Percentiles rank a stretch among this genome's conserved stretches.
These are phyloP conservation scores for Pollachius pollachius DNA, from an alignment of 2,113 vertebrate genomes.

Conservation along the genomic window DNA sequence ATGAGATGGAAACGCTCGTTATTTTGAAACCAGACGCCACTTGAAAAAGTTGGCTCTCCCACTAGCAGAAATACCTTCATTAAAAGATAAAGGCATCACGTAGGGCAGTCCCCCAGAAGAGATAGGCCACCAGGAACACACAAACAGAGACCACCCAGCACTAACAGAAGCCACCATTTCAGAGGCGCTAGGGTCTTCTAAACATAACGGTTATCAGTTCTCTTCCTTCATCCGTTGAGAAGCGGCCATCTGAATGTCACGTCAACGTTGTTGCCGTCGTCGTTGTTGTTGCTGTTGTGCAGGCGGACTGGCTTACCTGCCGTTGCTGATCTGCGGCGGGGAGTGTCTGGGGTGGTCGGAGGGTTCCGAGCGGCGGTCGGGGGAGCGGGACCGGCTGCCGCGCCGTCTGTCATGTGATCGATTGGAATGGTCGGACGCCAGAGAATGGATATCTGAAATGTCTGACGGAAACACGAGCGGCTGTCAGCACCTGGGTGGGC, in stretches of 20 bases:
- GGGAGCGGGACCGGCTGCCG: conserved; percentile 91
- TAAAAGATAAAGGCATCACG: too few relatives aligned
- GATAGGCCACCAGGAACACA: too few relatives aligned
- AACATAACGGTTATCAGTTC: too few relatives aligned
- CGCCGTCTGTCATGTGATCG: conserved; percentile 91
- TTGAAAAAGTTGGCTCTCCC: too few relatives aligned
- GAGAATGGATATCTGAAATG: conserved; percentile 99
- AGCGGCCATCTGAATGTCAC: too few relatives aligned
- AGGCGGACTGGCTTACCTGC: conserved; percentile 79
- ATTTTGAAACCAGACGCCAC: not conserved
- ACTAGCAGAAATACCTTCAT: not conserved
- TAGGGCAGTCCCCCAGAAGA: too few relatives aligned
- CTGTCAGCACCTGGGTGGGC: conserved; percentile 10
- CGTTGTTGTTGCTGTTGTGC: too few relatives aligned
- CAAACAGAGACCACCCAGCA: too few relatives aligned
- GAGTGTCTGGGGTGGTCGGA: conserved; percentile 96
- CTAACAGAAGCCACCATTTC: too few relatives aligned
- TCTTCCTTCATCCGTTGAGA: too few relatives aligned
- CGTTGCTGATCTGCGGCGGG: conserved; percentile 92
- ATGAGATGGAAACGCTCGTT: not conserved
- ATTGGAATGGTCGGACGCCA: conserved; percentile 97
- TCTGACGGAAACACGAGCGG: conserved; percentile 73
- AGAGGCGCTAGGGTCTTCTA: too few relatives aligned
- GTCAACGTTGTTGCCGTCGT: not conserved
- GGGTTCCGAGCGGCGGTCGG: conserved; percentile 92